Evolutionary conservation across 2,888 invertebrate species (phyloP).

Genomic region (Xestia sexstrigata): DNA sequence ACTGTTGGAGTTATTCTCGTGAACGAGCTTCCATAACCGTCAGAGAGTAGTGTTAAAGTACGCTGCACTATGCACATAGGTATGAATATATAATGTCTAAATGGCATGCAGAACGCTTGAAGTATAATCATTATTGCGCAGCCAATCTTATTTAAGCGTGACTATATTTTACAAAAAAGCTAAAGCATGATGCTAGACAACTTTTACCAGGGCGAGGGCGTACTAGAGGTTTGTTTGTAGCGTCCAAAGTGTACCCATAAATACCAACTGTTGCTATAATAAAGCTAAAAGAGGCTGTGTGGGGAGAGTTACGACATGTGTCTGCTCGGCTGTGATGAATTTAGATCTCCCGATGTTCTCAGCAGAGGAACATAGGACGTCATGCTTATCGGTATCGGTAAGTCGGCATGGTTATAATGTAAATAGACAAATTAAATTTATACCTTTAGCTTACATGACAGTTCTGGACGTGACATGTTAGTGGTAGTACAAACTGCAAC

Average conservation of each 20-base stretch:
- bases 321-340: conserved; percentile 86
- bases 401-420: conserved; percentile 86
- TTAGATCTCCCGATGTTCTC: conserved; percentile 78
- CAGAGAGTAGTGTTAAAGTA: conserved; percentile 88
- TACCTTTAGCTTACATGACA: conserved; percentile 91
- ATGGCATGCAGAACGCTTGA: conserved; percentile 91
- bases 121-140: conserved; percentile 91
- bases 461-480: conserved; percentile 91
- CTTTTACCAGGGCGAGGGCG: conserved; percentile 90
- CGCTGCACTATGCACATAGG: conserved; percentile 90
- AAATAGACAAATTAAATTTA: conserved; percentile 89
- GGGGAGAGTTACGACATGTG: conserved; percentile 85
- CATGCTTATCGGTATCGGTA: conserved; percentile 87
- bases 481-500: conserved; percentile 91
- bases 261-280: conserved; percentile 89
- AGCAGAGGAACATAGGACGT: conserved; percentile 80
- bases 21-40: conserved; percentile 86
- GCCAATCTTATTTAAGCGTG: conserved; percentile 91
- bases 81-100: conserved; percentile 90
- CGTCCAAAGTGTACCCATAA: conserved; percentile 90
- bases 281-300: conserved; percentile 89
- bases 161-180: conserved; percentile 91
- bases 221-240: conserved; percentile 89
- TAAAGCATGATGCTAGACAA: conserved; percentile 91
- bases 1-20: conserved; percentile 81